A percentile compares a stretch with the other conserved stretches of the same genome.
Evolutionary conservation across 2,888 invertebrate genomes (phyloP).

Genomic region (Toxonevra muliebris): DNA sequence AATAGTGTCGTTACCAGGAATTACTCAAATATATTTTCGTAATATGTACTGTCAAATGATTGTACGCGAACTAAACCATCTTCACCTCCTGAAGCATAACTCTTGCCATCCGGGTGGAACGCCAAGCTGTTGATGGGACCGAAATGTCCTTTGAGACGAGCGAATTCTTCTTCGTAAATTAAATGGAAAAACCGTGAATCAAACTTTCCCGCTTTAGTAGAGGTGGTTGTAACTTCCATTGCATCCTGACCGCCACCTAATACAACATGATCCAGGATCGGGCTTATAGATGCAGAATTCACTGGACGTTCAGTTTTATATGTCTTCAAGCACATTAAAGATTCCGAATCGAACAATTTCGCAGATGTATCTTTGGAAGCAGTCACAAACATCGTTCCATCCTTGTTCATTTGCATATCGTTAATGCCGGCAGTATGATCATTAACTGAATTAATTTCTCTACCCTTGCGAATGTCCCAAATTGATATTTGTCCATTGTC

Average conservation of each 20-base stretch:
- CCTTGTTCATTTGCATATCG: constrained; percentile 95
- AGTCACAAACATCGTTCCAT: constrained; percentile 95
- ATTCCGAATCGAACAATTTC: constrained; percentile 90
- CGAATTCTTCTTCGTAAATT: constrained; percentile 97
- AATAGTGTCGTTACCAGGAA: constrained; percentile 4
- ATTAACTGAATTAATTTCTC: constrained; percentile 78
- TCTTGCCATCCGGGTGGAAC: constrained; percentile 97
- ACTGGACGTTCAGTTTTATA: constrained; percentile 98
- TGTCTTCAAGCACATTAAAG: constrained; percentile 87
- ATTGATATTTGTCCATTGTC: constrained; percentile 92
- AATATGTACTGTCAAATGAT: constrained; percentile 95
- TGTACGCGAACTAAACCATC: constrained; percentile 98
- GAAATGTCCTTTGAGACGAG: constrained; percentile 98
- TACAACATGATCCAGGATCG: constrained; percentile 94
- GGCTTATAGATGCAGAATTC: constrained; percentile 97
- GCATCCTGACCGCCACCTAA: constrained; percentile 99
- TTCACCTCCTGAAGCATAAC: constrained; percentile 97
- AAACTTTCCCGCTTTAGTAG: constrained; percentile 94
- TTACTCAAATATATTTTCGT: constrained; percentile 70
- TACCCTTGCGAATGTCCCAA: constrained; percentile 92
- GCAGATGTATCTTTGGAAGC: constrained; percentile 97
- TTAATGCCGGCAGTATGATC: constrained; percentile 90
- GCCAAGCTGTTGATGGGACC: constrained; percentile 99
- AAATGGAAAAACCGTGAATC: constrained; percentile 95
- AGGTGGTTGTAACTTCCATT: constrained; percentile 97